Percentiles rank a stretch among this genome's conserved stretches.
Evolutionary conservation across 2,113 vertebrate genomes (phyloP).

Genomic region (Prolemur simus): DNA sequence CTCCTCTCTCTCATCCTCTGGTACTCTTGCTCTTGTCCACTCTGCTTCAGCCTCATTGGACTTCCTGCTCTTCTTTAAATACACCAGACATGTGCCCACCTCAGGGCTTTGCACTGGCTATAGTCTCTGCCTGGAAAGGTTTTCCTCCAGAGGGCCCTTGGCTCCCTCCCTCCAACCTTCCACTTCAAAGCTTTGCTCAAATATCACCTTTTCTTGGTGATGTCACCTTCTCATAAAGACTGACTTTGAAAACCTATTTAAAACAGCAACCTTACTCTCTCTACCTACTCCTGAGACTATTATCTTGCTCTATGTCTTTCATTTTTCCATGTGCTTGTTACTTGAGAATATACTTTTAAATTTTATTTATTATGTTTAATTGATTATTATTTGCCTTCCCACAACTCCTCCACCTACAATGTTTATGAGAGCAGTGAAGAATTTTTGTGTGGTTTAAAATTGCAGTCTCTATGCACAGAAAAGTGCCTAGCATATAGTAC

Average conservation of each 20-base stretch:
- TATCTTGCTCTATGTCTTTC: neutral
- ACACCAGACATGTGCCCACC: too few species aligned
- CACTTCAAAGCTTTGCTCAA: neutral
- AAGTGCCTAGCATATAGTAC: neutral
- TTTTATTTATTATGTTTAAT: neutral
- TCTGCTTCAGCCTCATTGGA: neutral
- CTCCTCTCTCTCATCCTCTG: neutral
- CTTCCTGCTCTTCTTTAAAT: neutral
- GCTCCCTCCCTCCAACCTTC: neutral
- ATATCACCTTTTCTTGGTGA: neutral
- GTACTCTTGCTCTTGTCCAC: neutral
- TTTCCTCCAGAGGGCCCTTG: neutral
- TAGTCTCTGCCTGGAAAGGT: neutral
- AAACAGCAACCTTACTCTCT: neutral
- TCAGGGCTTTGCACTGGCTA: neutral
- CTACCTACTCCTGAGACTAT: neutral
- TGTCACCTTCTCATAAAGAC: neutral
- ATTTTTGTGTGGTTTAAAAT: neutral
- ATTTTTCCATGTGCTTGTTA: neutral
- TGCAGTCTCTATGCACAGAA: neutral
- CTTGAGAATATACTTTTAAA: neutral
- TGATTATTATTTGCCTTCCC: neutral
- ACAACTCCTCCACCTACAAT: neutral
- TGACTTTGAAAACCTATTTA: neutral
- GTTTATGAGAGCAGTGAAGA: neutral